Base-by-base conservation (phyloP, 2,888 invertebrate genomes). In the Latheticus oryzae region DNA sequence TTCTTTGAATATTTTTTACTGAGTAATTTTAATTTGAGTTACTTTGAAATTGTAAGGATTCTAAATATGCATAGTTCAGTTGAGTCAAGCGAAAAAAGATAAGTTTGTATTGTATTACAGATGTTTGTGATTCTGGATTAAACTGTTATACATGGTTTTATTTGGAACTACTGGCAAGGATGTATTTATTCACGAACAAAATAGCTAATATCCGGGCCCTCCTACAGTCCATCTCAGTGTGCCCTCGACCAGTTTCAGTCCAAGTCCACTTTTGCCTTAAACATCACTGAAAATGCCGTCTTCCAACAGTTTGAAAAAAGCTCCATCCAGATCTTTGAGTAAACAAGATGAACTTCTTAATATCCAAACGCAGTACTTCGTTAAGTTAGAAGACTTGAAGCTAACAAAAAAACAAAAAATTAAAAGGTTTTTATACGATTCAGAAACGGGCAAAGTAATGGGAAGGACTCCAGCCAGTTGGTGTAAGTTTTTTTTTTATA, bases 381-480 rank as follows among this genome's bases (percentile, higher is more conserved):
- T 84, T 54, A 80, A 84, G 70, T 87, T 87, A 67, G 86, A 87
- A 58, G 86, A 87, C 33, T 67, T 70, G 63, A 82, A 83, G 48
- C 73, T 86, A 28, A 81, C 85, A 1, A 80, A 79, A 30, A 81
- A 83, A 60, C 81, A 88, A 73, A 83, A 83, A 61, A 72, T 86
- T 48, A 84, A 84, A 73, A 78, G 84, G 65, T 91, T 90, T 80
- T 72, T 94, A 32, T 93, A 88, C 85, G 89, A 95, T 78, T 82
- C 86, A 0, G 87, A 90, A 71, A 87, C 86, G 3, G 85, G 82
- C 68, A 84, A 86, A 74, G 83, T 93, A 73, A 86, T 89, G 55
- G 94, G 94, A 48, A 83, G 94, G 68, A 91, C 89, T 3, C 87
- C 83, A 9, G 79, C 85, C 5, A 91, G 91, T 77, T 95, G 94